Evolutionary conservation across 2,113 vertebrate species (phyloP), one percentile per base, ranked within the genome.

Genomic region (Todiramphus saurophagus): DNA sequence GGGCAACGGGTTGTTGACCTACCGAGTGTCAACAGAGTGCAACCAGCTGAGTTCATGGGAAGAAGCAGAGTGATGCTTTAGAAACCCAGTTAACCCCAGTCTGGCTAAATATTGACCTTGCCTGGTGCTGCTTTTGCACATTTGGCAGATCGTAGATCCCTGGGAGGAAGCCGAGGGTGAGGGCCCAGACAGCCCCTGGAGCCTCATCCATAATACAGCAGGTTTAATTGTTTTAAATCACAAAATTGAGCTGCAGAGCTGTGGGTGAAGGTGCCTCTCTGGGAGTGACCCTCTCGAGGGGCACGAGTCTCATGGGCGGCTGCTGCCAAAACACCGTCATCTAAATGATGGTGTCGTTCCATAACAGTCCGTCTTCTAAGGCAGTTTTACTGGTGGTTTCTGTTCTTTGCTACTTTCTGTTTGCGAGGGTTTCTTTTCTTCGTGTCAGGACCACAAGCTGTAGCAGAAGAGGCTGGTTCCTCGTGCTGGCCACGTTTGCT

Each of bases 271-370:
- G 55, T 39, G 41, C 31, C 4, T 3, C 50, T 0, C 1, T 5
- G 24, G n/a, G 12, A 76, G 39, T 5, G 0, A 48, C 39, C 27
- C 5, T 59, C 81, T 64, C 0, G 1, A 31, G 56, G 33, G 13
- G 21, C 44, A 24, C 1, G 3, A 15, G 25, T 33, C 39, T n/a
- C 1, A 0, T 25, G 51, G 27, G 10, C 3, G 7, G 23, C 64
- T 59, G 66, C 78, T 33, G 5, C 70, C 84, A 44, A 67, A 81
- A 50, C 9, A 4, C 41, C 56, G 0, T 48, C 2, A 0, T 59
- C 59, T 80, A 25, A 83, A 33, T 5, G 14, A 5, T 66, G 44
- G 44, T 46, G 55, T 62, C 11, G 39, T 67, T 80, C 83, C 68
- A 43, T 66, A 86, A 51, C 39, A 69, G 82, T 81, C 31, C 39